Conservation (phyloP, 2,888 invertebrate genomes). For the Eustalomyia histrio region DNA sequence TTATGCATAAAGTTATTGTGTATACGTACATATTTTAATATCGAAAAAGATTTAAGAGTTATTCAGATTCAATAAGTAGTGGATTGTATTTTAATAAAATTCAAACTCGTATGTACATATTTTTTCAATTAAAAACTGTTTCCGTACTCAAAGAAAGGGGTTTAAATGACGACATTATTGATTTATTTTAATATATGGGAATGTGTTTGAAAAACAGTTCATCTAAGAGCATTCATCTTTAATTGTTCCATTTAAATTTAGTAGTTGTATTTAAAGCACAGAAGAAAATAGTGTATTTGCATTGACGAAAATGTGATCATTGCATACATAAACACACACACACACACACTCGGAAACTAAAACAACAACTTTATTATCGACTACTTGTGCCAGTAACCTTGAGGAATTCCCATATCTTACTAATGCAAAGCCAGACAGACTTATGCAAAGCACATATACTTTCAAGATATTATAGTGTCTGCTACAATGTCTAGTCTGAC, state of each 20-base stretch:
- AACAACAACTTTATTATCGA: constrained; percentile 37
- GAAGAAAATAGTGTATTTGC: neutral
- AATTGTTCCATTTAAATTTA: neutral
- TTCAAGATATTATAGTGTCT: constrained; percentile 58
- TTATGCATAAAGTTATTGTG: constrained; percentile 62
- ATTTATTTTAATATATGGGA: neutral
- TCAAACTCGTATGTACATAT: constrained; percentile 12
- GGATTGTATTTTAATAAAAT: constrained; percentile 46
- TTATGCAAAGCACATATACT: constrained; percentile 46
- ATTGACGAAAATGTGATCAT: neutral
- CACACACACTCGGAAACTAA: too few species aligned
- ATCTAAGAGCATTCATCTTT: neutral
- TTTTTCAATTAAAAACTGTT: constrained; percentile 2
- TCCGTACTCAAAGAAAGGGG: neutral
- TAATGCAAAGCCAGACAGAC: constrained; percentile 35
- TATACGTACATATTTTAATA: constrained; percentile 55
- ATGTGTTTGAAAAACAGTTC: too few species aligned
- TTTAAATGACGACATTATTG: neutral
- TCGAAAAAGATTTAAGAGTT: constrained; percentile 61
- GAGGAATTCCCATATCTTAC: constrained; percentile 74
- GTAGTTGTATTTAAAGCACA: neutral
- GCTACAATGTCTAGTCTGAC: constrained; percentile 49
- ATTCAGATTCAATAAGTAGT: constrained; percentile 60
- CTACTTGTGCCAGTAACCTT: constrained; percentile 72
- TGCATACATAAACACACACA: constrained; percentile 36